Conservation (phyloP, 1,140 invertebrate genomes). For the Zaprionus davidi region DNA sequence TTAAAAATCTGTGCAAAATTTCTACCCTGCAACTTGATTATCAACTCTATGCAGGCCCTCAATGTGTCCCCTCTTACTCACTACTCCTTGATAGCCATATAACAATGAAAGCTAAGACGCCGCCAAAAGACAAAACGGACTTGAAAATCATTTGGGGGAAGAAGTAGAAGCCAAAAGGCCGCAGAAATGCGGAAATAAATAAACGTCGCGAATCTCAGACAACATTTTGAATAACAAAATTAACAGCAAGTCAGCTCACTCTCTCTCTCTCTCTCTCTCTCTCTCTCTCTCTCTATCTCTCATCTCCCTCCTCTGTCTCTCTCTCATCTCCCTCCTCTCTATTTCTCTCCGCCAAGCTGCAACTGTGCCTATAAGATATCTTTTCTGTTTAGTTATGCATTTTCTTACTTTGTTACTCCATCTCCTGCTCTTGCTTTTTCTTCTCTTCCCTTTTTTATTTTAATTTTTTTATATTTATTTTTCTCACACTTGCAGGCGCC, state of each 20-base stretch:
- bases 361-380: conserved; percentile 22
- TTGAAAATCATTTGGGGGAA: conserved; percentile 5
- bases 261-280: neutral
- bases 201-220: conserved; percentile 75
- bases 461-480: conserved; percentile 63
- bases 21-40: conserved; percentile 57
- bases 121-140: conserved; percentile 24
- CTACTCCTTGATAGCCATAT: neutral
- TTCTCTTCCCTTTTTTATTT: conserved; percentile 33
- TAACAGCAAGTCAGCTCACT: conserved; percentile 56
- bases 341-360: conserved; percentile 16
- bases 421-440: neutral
- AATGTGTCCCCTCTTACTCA: neutral
- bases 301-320: conserved; percentile 4
- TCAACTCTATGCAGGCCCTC: conserved; percentile 57
- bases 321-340: neutral
- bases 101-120: conserved; percentile 64
- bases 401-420: conserved; percentile 27
- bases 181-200: conserved; percentile 78
- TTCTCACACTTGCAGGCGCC: conserved; percentile 57
- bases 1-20: conserved; percentile 60
- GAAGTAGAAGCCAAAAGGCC: conserved; percentile 49
- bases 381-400: conserved; percentile 74
- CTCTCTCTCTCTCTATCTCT: neutral
- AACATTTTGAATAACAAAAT: conserved; percentile 83